Base-by-base conservation (phyloP, 2,797 vertebrate genomes). In the Martes flavigula region DNA sequence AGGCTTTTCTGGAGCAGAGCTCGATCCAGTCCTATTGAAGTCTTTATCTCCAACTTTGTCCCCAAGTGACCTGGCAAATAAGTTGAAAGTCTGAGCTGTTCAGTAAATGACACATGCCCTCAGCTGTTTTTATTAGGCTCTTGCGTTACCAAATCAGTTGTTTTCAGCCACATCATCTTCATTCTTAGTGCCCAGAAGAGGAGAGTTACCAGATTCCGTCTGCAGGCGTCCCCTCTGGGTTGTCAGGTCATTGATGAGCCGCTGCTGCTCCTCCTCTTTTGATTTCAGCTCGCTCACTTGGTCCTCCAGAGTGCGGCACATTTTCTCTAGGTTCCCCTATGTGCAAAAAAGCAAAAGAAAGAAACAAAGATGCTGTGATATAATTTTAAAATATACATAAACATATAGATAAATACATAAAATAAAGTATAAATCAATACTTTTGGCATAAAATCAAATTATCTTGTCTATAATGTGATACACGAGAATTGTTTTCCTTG, bases 251-350 rank as follows among this genome's bases (percentile, higher is more conserved):
- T 99, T 99, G 73, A 99, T 98, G 25, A 99, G 98, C 27, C 99
- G 99, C 27, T 99, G 98, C 84, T 99, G 99, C 85, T 99, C 99
- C 2, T 99, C 99, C 20, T 99, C 99, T 95, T 99, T 99, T 0
- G 99, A 92, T 96, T 99, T 99, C 15, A 99, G 85, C 48, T 99
- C 99, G 46, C 98, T 99, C 35, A 99, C 38, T 40, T 99, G 99
- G 96, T 99, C 99, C 94, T 99, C 98, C 99, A 98, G 97, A 1
- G 97, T 97, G 21, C 97, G 97, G 78, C 98, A 98, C 98, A 98
- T 98, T 38, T 98, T 99, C 90, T 99, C 99, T 87, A 99, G 98
- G 72, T 99, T 99, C 87, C 98, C 98, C 99, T 99, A 38, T 0
- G 15, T 13, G 66, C 58, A 5, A 96, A 56, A 87, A 17, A 38